phyloP scores from a whole-genome alignment of 2,797 vertebrate genomes.

The Dermochelys coriacea region DNA sequence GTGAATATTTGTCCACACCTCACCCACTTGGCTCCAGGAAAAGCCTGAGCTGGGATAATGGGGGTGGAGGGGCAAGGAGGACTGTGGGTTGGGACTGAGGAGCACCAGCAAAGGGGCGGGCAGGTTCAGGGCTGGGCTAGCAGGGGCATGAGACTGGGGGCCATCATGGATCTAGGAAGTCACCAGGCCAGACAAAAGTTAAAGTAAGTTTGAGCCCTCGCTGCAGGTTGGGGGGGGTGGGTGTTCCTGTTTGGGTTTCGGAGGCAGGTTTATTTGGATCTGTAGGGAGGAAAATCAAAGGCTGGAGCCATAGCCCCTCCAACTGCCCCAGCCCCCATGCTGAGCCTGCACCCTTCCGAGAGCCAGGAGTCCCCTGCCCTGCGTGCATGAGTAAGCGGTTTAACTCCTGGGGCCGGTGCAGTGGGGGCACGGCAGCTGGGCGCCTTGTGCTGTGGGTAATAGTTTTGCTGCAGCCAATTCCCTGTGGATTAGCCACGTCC shows the following conservation, averaged over 20 bases:
- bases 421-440: not conserved
- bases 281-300: not conserved
- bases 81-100: not conserved
- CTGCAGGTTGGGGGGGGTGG: no score
- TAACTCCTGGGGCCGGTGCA: not conserved
- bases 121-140: not conserved
- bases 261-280: not conserved
- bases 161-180: not conserved
- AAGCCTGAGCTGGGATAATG: no score
- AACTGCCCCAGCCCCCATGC: not conserved
- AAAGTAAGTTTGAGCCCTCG: not conserved
- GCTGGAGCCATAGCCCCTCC: not conserved
- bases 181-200: not conserved
- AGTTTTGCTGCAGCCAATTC: conserved; percentile 44
- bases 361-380: rapidly evolving
- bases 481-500: conserved; percentile 44
- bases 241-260: not conserved
- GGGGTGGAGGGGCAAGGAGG: not conserved
- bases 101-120: not conserved
- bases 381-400: not conserved
- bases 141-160: not conserved
- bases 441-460: not conserved
- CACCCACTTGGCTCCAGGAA: no score
- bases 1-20: not conserved
- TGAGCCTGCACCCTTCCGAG: not conserved